phyloP scores from a whole-genome alignment of 1,140 invertebrate genomes.

The Drosophila jambulina region DNA sequence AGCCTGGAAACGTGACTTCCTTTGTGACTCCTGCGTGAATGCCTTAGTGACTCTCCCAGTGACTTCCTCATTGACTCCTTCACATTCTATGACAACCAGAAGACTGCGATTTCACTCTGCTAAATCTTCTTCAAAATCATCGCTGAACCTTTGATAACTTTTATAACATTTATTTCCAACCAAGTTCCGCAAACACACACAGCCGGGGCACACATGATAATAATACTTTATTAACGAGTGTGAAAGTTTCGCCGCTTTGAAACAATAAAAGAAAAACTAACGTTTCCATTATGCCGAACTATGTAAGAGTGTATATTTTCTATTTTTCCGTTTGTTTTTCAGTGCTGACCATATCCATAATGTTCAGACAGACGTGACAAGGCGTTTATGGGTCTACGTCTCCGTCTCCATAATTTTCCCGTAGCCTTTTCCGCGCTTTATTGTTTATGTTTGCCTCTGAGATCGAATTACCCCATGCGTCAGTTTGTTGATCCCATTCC shows the following conservation, averaged over 20 bases:
- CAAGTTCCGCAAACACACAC: constrained; percentile 28
- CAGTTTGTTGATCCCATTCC: constrained; percentile 75
- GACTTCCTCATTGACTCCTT: constrained; percentile 6
- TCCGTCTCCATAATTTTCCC: constrained; percentile 23
- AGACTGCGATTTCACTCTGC: constrained; percentile 46
- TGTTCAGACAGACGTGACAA: constrained; percentile 71
- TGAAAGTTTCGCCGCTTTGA: constrained; percentile 70
- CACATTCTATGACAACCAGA: constrained; percentile 32
- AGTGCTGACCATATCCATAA: constrained; percentile 24
- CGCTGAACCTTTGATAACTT: constrained; percentile 12
- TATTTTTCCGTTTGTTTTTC: constrained; percentile 28
- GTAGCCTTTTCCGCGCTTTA: constrained; percentile 35
- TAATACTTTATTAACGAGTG: constrained; percentile 61
- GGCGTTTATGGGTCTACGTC: constrained; percentile 39
- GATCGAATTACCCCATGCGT: constrained; percentile 66
- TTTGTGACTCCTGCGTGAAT: neutral
- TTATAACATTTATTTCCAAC: constrained; percentile 27
- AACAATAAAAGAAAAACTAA: constrained; percentile 72
- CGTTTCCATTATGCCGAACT: constrained; percentile 68
- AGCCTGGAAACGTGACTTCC: constrained; percentile 43
- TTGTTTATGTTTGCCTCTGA: constrained; percentile 51
- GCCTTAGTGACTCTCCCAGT: neutral
- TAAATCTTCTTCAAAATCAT: constrained; percentile 26
- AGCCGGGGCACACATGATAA: constrained; percentile 21
- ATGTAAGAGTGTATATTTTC: constrained; percentile 58